Evolutionary conservation across 2,888 invertebrate genomes (phyloP).

Genomic region (Microdon myrmicae): DNA sequence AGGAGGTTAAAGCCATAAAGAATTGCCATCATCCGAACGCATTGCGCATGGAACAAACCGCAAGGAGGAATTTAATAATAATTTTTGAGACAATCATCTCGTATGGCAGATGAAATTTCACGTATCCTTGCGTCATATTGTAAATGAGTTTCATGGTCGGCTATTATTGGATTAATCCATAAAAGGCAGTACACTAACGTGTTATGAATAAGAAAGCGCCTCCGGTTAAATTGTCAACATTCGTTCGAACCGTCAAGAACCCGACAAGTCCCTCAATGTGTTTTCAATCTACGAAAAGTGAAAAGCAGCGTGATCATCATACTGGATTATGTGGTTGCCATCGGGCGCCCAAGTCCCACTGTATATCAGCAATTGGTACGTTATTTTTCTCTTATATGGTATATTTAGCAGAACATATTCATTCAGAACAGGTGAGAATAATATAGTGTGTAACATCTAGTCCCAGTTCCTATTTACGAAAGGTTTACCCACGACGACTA

Average conservation of each 20-base stretch:
- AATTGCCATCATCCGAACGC: not conserved
- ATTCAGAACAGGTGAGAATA: too few species aligned
- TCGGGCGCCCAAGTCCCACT: conserved; percentile 66
- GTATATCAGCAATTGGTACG: conserved; percentile 67
- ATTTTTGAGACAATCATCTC: too few species aligned
- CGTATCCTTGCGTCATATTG: too few species aligned
- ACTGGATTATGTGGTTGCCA: conserved; percentile 65
- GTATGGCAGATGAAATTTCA: too few species aligned
- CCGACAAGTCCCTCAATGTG: conserved; percentile 56
- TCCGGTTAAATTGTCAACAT: conserved; percentile 63
- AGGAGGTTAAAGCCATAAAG: conserved; percentile 3
- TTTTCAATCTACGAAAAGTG: conserved; percentile 58
- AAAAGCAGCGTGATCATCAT: conserved; percentile 61
- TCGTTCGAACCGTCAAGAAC: conserved; percentile 55
- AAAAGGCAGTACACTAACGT: conserved; percentile 24
- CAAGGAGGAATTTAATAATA: too few species aligned
- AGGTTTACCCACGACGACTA: too few species aligned
- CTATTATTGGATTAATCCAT: too few species aligned
- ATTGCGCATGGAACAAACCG: not conserved
- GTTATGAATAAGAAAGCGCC: conserved; percentile 64
- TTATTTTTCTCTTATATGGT: too few species aligned
- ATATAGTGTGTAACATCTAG: too few species aligned
- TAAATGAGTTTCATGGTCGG: too few species aligned
- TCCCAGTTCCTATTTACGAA: too few species aligned
- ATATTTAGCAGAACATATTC: too few species aligned